Percentiles rank a stretch among this genome's conserved stretches.
Conservation (phyloP, 2,888 invertebrate genomes). For the Oegoconia quadripuncta region DNA sequence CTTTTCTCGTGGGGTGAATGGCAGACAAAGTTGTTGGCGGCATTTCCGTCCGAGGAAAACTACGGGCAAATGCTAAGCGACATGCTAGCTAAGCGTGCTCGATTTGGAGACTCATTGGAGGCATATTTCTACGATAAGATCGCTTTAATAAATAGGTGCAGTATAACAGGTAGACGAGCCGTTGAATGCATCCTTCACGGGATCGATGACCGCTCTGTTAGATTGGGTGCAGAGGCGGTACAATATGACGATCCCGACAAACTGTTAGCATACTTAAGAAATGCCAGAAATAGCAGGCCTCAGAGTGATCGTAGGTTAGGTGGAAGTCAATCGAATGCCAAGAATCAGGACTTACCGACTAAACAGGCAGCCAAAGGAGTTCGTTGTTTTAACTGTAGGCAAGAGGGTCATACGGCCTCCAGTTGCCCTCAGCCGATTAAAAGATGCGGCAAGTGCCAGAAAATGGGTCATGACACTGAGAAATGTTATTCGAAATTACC, state of each 20-base stretch:
- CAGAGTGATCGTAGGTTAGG: neutral
- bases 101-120: neutral
- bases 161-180: neutral
- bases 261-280: neutral
- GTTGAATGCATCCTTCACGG: neutral
- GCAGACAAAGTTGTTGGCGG: constrained; percentile 1
- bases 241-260: neutral
- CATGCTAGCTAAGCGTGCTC: neutral
- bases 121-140: neutral
- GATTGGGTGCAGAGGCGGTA: neutral
- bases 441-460: neutral
- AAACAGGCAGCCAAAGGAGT: neutral
- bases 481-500: neutral
- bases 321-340: too few species aligned
- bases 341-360: neutral
- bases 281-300: neutral
- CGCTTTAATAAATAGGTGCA: neutral
- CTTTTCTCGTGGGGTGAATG: constrained; percentile 4
- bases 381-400: neutral
- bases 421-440: neutral
- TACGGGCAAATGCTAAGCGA: neutral
- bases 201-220: neutral
- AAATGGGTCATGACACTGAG: neutral
- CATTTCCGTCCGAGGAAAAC: constrained; percentile 5
- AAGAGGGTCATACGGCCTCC: neutral